Conservation (phyloP, 2,797 vertebrate genomes). For the Gallinago nigripennis region DNA sequence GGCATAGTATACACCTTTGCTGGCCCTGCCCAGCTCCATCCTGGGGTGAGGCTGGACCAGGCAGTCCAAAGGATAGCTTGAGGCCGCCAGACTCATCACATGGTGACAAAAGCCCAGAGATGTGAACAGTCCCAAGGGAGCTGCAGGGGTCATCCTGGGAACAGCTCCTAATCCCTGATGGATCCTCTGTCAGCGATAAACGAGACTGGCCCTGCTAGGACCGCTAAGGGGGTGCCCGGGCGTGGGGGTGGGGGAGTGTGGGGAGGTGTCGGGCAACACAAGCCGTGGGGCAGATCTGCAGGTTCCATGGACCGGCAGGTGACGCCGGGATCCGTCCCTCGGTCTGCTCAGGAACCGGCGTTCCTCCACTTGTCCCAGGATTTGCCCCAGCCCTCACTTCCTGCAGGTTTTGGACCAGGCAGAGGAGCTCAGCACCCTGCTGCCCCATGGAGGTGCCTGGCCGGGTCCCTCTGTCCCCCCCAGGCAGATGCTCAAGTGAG, state of each 20-base stretch:
- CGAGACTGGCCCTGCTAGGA: fast-evolving
- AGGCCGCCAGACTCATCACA: background rate
- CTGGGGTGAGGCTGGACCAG: background rate
- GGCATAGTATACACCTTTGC: fast-evolving
- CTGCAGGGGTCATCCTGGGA: background rate
- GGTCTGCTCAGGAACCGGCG: fast-evolving
- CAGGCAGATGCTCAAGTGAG: background rate
- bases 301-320: fast-evolving
- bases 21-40: background rate
- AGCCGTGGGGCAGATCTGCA: background rate
- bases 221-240: fast-evolving
- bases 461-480: no score
- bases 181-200: background rate
- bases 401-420: background rate
- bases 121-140: background rate
- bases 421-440: background rate
- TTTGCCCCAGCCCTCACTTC: background rate
- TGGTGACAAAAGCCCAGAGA: background rate
- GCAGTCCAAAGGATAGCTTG: background rate
- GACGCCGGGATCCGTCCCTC: fast-evolving
- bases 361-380: fast-evolving
- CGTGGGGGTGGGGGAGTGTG: no score
- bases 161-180: background rate
- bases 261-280: background rate
- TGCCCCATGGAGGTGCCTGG: fast-evolving